Evolutionary conservation across 2,888 invertebrate species (phyloP).

Genomic region (Caenorhabditis angaria): DNA sequence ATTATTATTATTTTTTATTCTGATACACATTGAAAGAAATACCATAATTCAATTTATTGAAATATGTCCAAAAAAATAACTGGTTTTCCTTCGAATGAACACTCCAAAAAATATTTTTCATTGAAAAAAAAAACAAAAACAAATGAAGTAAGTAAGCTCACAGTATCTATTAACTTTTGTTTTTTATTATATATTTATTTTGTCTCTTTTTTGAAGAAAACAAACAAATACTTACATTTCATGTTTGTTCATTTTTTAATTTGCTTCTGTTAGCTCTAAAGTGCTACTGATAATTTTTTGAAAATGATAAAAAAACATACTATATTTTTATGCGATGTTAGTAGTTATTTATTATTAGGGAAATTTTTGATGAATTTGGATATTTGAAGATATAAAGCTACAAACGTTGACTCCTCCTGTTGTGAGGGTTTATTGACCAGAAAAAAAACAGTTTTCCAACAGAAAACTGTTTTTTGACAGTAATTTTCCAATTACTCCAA

Average conservation of each 20-base stretch:
- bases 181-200: too few species aligned
- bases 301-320: neutral
- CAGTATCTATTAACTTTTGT: neutral
- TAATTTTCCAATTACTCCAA: too few species aligned
- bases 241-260: neutral
- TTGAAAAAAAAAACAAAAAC: neutral
- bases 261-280: too few species aligned
- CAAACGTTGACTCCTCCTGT: too few species aligned
- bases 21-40: too few species aligned
- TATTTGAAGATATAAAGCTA: too few species aligned
- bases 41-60: neutral
- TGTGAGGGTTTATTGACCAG: too few species aligned
- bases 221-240: constrained; percentile 1
- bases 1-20: too few species aligned
- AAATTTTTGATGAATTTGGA: too few species aligned
- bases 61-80: neutral
- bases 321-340: neutral
- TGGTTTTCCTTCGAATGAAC: neutral
- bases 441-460: too few species aligned
- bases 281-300: constrained; percentile 1
- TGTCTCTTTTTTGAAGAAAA: constrained; percentile 1
- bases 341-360: neutral
- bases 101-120: neutral
- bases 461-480: too few species aligned
- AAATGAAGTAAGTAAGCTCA: neutral